These are phyloP conservation scores for Heterodera carotae DNA, from an alignment of 1,140 invertebrate genomes.

Conservation along the genomic window DNA sequence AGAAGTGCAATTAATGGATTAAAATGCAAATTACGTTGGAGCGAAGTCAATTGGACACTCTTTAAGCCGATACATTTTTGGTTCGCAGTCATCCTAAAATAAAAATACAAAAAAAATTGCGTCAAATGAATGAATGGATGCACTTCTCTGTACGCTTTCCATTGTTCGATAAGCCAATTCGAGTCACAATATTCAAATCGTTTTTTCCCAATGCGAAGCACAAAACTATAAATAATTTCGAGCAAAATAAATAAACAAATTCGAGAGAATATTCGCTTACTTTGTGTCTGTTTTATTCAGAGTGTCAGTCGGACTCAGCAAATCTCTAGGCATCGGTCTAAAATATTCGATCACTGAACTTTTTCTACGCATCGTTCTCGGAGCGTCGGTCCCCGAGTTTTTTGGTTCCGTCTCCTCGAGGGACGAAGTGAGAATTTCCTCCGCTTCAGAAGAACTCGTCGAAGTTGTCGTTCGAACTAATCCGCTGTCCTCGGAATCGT, in stretches of 20 bases:
- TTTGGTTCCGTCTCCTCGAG: not conserved
- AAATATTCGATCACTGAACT: constrained; percentile 29
- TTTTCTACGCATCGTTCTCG: constrained; percentile 11
- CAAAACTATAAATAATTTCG: constrained; percentile 12
- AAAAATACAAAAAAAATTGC: constrained; percentile 64
- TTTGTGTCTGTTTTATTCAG: not conserved
- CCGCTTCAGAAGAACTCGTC: constrained; percentile 18
- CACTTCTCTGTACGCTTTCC: constrained; percentile 70
- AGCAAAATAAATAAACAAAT: not conserved
- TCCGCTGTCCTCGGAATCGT: constrained; percentile 16
- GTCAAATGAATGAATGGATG: constrained; percentile 57
- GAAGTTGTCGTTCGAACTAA: constrained; percentile 1
- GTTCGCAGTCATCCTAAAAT: constrained; percentile 31
- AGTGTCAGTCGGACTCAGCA: constrained; percentile 15
- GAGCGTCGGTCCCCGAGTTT: not conserved
- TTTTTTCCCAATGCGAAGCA: constrained; percentile 29
- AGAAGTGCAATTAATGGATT: not conserved
- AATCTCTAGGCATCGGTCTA: constrained; percentile 1
- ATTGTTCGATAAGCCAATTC: constrained; percentile 47
- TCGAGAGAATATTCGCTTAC: not conserved
- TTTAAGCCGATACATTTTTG: constrained; percentile 12
- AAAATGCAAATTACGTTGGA: not conserved
- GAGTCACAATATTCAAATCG: constrained; percentile 26
- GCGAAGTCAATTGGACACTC: constrained; percentile 18
- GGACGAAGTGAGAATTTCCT: constrained; percentile 17